These are phyloP conservation scores for Hyposoter dolosus DNA, from an alignment of 2,888 invertebrate species.

Conservation along the genomic window DNA sequence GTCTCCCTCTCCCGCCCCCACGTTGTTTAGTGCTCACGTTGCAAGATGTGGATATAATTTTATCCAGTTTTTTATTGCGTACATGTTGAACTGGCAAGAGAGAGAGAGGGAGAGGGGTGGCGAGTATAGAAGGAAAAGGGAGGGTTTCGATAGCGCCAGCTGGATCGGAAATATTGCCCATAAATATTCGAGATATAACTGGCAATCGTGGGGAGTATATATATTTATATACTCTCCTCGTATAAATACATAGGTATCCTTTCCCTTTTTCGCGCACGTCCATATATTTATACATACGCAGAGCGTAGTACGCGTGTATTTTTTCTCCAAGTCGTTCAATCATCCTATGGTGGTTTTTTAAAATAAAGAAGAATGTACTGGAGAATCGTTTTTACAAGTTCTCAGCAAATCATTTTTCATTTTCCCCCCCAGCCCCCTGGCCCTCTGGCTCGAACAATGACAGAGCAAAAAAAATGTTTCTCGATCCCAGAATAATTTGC, in stretches of 20 bases:
- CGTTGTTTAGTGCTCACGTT: slow-evolving; percentile 68
- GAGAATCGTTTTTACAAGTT: slow-evolving; percentile 1
- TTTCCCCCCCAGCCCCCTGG: background rate
- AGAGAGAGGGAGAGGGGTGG: background rate
- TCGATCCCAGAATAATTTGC: background rate
- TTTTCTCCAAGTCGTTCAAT: background rate
- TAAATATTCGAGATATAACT: slow-evolving; percentile 83
- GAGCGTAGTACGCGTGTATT: slow-evolving; percentile 45
- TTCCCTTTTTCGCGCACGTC: slow-evolving; percentile 12
- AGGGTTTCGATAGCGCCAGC: slow-evolving; percentile 83
- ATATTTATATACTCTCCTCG: background rate
- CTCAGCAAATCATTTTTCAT: background rate
- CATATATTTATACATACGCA: slow-evolving; percentile 48
- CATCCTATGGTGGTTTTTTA: slow-evolving; percentile 11
- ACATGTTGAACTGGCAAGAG: slow-evolving; percentile 84
- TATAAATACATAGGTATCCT: slow-evolving; percentile 13
- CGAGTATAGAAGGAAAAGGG: background rate
- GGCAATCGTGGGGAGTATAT: slow-evolving; percentile 45
- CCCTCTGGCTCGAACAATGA: background rate
- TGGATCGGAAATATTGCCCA: slow-evolving; percentile 85
- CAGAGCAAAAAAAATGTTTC: background rate
- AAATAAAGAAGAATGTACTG: background rate
- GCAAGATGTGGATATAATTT: slow-evolving; percentile 84
- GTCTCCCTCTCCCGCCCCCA: too few species aligned
- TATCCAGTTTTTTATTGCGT: slow-evolving; percentile 84